A percentile compares a stretch with the other conserved stretches of the same genome.
These are phyloP conservation scores for Zaprionus nigranus DNA, from an alignment of 1,140 invertebrate species.

Conservation along the genomic window DNA sequence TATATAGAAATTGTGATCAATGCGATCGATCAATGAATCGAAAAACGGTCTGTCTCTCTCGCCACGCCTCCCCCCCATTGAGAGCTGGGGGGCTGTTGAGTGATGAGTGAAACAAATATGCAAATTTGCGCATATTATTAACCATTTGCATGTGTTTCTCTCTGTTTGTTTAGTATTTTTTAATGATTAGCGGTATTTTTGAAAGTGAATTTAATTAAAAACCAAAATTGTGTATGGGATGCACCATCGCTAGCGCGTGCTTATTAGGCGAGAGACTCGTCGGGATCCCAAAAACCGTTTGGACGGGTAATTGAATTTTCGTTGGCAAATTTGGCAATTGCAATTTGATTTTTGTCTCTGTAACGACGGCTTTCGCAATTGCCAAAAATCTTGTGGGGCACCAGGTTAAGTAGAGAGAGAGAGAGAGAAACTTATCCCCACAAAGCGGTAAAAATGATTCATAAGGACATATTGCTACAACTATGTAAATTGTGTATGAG, in stretches of 20 bases:
- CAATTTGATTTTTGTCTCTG: constrained; percentile 34
- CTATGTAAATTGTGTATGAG: background rate
- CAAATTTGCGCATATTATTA: constrained; percentile 45
- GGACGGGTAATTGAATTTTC: constrained; percentile 34
- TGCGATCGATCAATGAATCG: constrained; percentile 20
- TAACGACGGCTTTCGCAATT: constrained; percentile 8
- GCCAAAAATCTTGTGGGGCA: background rate
- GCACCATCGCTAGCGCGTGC: constrained; percentile 37
- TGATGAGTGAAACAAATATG: constrained; percentile 41
- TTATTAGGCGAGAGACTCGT: constrained; percentile 50
- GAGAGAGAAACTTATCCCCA: too few relatives aligned
- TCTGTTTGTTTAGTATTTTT: constrained; percentile 21
- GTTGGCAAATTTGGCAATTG: constrained; percentile 29
- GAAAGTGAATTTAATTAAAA: constrained; percentile 81
- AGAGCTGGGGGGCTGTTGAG: constrained; percentile 10
- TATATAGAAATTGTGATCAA: constrained; percentile 35
- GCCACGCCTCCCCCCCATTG: constrained; percentile 28
- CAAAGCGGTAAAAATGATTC: background rate
- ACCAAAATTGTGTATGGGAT: constrained; percentile 56
- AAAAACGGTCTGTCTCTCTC: background rate
- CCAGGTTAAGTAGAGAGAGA: background rate
- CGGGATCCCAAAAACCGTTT: constrained; percentile 14
- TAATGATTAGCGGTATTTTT: constrained; percentile 80
- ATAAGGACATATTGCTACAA: background rate
- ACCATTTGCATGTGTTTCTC: constrained; percentile 48